phyloP scores from a whole-genome alignment of 2,797 vertebrate genomes.

The Limnodromus scolopaceus region DNA sequence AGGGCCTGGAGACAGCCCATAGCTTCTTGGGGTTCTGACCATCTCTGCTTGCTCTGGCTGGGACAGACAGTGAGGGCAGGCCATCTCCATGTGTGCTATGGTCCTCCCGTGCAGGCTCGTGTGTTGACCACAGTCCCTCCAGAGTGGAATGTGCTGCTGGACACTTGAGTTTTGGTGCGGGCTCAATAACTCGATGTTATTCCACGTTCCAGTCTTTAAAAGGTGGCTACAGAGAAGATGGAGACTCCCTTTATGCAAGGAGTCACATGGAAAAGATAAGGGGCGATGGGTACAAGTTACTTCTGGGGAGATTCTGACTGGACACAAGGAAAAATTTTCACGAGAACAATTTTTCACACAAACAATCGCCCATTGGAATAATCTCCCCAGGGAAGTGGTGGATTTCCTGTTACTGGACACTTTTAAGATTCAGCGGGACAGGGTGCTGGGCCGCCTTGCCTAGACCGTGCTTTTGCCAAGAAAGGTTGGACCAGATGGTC shows the following conservation, averaged over 20 bases:
- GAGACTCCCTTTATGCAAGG: background rate
- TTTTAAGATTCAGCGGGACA: background rate
- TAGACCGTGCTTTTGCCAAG: background rate
- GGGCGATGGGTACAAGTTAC: background rate
- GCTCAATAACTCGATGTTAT: background rate
- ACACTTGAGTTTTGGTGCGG: background rate
- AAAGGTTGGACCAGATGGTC: background rate
- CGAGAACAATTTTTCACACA: background rate
- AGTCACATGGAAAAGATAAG: background rate
- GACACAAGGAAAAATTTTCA: background rate
- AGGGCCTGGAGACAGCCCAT: background rate
- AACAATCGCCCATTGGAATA: background rate
- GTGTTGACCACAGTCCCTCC: background rate
- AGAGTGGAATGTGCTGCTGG: background rate
- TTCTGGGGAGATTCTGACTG: background rate
- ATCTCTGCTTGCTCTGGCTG: background rate
- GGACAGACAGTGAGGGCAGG: background rate
- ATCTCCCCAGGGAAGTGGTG: background rate
- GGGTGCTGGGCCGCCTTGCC: background rate
- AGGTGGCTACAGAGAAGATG: background rate
- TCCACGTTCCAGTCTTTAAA: background rate
- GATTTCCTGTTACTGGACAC: background rate
- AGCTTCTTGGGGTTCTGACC: rapidly evolving
- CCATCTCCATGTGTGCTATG: rapidly evolving
- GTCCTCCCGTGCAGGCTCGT: too few relatives aligned